Evolutionary conservation across 37 sponge, comb jelly and placozoan species (phyloP), one percentile per base, ranked within the genome.

Genomic region (Cladorhizidae sp.): DNA sequence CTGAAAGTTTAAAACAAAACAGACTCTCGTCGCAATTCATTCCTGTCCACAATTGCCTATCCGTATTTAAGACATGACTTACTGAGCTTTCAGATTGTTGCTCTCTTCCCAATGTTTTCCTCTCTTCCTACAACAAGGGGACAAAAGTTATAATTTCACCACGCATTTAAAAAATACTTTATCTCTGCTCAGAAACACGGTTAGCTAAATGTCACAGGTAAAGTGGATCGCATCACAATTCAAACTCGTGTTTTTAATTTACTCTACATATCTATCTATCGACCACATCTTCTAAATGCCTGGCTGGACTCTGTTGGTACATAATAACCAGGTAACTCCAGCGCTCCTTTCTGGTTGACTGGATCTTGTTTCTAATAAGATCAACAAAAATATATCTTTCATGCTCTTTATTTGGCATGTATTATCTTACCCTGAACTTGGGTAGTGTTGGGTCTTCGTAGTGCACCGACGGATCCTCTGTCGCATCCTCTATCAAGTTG

Each of bases 291-390:
- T n/a, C n/a, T n/a, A n/a, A n/a, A n/a, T n/a, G n/a, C n/a, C 17
- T 28, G 3, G 54, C 74, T 71, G 20, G 54, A 56, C 74, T 74
- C 74, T 33, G 74, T 74, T 9, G 74, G 74, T 17, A 74, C 74
- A 54, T 54, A 74, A 15, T 18, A 45, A 1, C 74, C 74, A 55
- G 20, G 2, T 11, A 56, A 51, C 36, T 74, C 74, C 51, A 74
- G 54, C 17, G 8, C 9, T 45, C 49, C 9, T 5, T 45, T 28
- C 18, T 65, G 33, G 35, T 65, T 65, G 33, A 26, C 36, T 22
- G 15, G 2, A 23, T 51, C 54, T 56, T 51, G 40, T 22, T 45
- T 45, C 3, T 14, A 45, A 20, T 9, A 29, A 72, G 6, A 18
- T 21, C 15, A 67, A 37, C 21, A 37, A 21, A 67, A 45, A 45